These are phyloP conservation scores for Drosophila nigrodunni DNA, from an alignment of 1,140 invertebrate genomes.

Conservation along the genomic window DNA sequence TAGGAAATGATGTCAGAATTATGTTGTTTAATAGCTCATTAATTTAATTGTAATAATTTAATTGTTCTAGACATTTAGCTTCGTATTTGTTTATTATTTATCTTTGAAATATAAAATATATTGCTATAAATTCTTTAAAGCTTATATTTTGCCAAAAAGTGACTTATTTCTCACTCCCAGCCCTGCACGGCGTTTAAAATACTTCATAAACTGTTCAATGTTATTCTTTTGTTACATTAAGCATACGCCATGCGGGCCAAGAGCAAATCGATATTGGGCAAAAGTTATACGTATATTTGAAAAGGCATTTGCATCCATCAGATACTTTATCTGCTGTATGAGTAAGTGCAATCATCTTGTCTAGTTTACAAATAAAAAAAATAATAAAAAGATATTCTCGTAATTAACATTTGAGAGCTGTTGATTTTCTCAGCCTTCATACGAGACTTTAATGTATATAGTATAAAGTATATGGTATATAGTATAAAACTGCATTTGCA, in stretches of 20 bases:
- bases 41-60: too few relatives aligned
- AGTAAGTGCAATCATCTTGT: slow-evolving; percentile 39
- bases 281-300: slow-evolving; percentile 14
- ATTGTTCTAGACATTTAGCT: too few relatives aligned
- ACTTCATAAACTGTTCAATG: neutral
- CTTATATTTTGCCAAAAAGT: too few relatives aligned
- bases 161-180: too few relatives aligned
- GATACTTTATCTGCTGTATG: slow-evolving; percentile 36
- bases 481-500: slow-evolving; percentile 49
- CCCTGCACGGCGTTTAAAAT: neutral
- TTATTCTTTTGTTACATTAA: neutral
- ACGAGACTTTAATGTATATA: slow-evolving; percentile 44
- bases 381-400: slow-evolving; percentile 50
- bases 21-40: neutral
- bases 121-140: too few relatives aligned
- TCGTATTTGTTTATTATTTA: too few relatives aligned
- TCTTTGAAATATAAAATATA: too few relatives aligned
- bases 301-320: slow-evolving; percentile 35
- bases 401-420: slow-evolving; percentile 81
- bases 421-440: slow-evolving; percentile 83
- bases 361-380: slow-evolving; percentile 12
- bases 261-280: neutral
- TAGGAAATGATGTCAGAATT: neutral
- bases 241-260: slow-evolving; percentile 34
- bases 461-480: slow-evolving; percentile 6